phyloP scores from a whole-genome alignment of 2,113 vertebrate species.

The Phoxinus phoxinus region DNA sequence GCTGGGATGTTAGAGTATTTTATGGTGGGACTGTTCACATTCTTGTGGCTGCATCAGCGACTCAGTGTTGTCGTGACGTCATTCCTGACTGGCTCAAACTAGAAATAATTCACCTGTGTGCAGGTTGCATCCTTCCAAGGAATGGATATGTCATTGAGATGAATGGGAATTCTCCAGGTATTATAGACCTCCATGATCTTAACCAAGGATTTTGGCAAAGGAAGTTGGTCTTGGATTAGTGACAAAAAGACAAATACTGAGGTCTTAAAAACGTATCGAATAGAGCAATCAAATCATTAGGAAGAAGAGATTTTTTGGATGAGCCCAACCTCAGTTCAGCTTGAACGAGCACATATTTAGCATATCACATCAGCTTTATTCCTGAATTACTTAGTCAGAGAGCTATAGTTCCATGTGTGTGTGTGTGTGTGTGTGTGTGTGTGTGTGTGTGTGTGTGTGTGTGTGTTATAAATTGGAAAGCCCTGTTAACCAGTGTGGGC shows the following conservation, averaged over 20 bases:
- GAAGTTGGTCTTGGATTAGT: constrained; percentile 25
- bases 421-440: constrained; percentile 20
- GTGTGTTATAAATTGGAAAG: constrained; percentile 47
- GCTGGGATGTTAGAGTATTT: not conserved
- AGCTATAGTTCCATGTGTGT: not conserved
- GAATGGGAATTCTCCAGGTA: constrained; percentile 1
- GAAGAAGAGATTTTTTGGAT: not conserved
- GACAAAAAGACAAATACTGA: constrained; percentile 21
- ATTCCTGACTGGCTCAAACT: not conserved
- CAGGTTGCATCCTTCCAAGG: not conserved
- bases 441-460: constrained; percentile 19
- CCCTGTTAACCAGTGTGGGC: constrained; percentile 41
- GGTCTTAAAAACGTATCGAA: constrained; percentile 15
- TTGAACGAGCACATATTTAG: constrained; percentile 9
- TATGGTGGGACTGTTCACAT: not conserved
- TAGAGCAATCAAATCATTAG: constrained; percentile 23
- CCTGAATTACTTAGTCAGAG: constrained; percentile 1
- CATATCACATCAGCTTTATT: constrained; percentile 25
- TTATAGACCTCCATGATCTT: constrained; percentile 7
- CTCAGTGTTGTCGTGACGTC: not conserved
- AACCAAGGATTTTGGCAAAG: constrained; percentile 17
- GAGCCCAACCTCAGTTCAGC: constrained; percentile 26
- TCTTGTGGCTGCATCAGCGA: not conserved
- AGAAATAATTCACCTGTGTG: too few species aligned
- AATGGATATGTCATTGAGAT: not conserved